Conservation (phyloP, 2,113 vertebrate species). For the Myrmecobius fasciatus region DNA sequence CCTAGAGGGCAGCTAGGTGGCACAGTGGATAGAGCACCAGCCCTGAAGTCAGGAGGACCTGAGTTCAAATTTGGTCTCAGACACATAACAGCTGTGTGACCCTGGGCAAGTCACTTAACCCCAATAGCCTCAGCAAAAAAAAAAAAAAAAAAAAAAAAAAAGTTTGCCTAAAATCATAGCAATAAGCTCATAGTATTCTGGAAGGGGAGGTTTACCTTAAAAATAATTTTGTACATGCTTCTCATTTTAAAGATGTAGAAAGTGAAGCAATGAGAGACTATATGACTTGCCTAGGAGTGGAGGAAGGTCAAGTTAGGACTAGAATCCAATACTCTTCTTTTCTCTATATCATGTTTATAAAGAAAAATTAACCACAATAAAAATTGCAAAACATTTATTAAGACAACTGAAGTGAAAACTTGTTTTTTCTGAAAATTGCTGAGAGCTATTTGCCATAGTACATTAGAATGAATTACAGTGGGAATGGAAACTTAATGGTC, state of each 20-base stretch:
- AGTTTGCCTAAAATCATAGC: not conserved
- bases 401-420: not conserved
- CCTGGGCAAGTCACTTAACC: too few species aligned
- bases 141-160: too few species aligned
- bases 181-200: not conserved
- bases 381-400: not conserved
- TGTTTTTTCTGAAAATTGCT: not conserved
- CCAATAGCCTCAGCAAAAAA: too few species aligned
- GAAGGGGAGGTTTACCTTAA: not conserved
- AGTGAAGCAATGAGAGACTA: not conserved
- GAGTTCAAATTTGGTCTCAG: too few species aligned
- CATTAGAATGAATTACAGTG: not conserved
- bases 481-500: conserved; percentile 44
- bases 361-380: not conserved
- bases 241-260: not conserved
- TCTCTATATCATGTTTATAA: not conserved
- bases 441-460: conserved; percentile 48
- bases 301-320: not conserved
- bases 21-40: too few species aligned
- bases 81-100: too few species aligned
- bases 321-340: not conserved
- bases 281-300: not conserved
- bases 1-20: too few species aligned
- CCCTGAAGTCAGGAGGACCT: too few species aligned
- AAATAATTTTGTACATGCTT: not conserved